Conservation (phyloP, 2,797 vertebrate species). For the Sebastes vulpes region DNA sequence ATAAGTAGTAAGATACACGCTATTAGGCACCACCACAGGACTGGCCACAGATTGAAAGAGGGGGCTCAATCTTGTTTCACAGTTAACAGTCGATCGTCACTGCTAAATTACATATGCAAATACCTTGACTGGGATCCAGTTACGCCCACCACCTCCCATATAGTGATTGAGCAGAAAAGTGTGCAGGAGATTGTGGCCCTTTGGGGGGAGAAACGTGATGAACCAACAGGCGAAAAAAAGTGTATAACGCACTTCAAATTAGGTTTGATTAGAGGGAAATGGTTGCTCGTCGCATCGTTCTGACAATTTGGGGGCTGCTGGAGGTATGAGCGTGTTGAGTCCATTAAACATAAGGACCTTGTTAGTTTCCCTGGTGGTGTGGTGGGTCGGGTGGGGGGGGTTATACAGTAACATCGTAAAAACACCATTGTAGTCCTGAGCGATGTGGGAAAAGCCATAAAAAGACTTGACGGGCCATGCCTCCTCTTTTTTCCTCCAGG, state of each 20-base stretch:
- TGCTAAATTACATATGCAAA: slow-evolving; percentile 57
- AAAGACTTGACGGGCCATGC: slow-evolving; percentile 40
- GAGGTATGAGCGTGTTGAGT: slow-evolving; percentile 45
- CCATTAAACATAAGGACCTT: slow-evolving; percentile 77
- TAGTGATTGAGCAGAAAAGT: not conserved
- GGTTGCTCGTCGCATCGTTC: not conserved
- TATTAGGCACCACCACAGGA: slow-evolving; percentile 60
- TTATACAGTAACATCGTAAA: slow-evolving; percentile 58
- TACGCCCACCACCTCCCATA: slow-evolving; percentile 9
- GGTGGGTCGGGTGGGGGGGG: not conserved
- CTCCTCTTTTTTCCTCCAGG: slow-evolving; percentile 39
- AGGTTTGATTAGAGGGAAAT: slow-evolving; percentile 65
- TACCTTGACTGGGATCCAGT: slow-evolving; percentile 18
- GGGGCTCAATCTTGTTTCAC: slow-evolving; percentile 68
- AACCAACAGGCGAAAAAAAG: slow-evolving; percentile 39
- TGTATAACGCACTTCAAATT: slow-evolving; percentile 49
- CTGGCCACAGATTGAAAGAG: slow-evolving; percentile 49
- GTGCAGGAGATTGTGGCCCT: not conserved
- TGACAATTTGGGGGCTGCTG: slow-evolving; percentile 38
- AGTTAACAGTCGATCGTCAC: slow-evolving; percentile 49
- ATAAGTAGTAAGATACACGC: slow-evolving; percentile 74
- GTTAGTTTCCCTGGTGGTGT: slow-evolving; percentile 55
- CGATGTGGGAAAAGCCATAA: slow-evolving; percentile 54
- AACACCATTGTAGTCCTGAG: slow-evolving; percentile 57
- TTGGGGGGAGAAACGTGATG: slow-evolving; percentile 5